phyloP scores from a whole-genome alignment of 1,140 invertebrate species.

The Agrypnia vestita region DNA sequence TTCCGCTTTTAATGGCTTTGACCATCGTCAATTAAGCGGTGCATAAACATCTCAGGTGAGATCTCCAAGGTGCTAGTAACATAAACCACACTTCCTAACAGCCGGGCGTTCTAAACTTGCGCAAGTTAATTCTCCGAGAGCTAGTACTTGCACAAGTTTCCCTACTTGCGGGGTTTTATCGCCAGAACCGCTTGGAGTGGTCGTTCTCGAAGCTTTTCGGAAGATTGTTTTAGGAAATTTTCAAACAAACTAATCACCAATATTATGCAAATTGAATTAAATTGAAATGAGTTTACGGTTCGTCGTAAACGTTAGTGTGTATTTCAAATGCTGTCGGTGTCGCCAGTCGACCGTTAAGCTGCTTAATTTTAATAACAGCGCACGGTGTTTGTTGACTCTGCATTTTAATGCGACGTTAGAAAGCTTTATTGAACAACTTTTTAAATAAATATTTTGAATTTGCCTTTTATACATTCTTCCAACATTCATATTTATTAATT shows the following conservation, averaged over 20 bases:
- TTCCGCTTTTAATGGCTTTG: not conserved
- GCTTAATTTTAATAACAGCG: constrained; percentile 19
- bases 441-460: constrained; percentile 7
- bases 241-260: not conserved
- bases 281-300: not conserved
- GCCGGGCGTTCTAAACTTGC: not conserved
- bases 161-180: constrained; percentile 22
- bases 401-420: not conserved
- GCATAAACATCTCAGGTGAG: constrained; percentile 20
- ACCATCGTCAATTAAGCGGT: constrained; percentile 2
- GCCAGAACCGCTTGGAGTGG: not conserved
- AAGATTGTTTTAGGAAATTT: not conserved
- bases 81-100: constrained; percentile 31
- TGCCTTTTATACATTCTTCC: not conserved
- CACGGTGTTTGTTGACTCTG: constrained; percentile 7
- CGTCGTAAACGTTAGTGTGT: not conserved
- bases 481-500: constrained; percentile 1
- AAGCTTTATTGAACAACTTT: constrained; percentile 14
- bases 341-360: not conserved
- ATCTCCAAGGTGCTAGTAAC: constrained; percentile 24
- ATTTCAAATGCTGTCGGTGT: constrained; percentile 7
- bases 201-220: not conserved
- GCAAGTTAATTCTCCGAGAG: not conserved
- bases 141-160: not conserved
- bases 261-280: constrained; percentile 9